Base-by-base conservation (phyloP, 1,140 invertebrate genomes). In the Brachionus sp. region DNA sequence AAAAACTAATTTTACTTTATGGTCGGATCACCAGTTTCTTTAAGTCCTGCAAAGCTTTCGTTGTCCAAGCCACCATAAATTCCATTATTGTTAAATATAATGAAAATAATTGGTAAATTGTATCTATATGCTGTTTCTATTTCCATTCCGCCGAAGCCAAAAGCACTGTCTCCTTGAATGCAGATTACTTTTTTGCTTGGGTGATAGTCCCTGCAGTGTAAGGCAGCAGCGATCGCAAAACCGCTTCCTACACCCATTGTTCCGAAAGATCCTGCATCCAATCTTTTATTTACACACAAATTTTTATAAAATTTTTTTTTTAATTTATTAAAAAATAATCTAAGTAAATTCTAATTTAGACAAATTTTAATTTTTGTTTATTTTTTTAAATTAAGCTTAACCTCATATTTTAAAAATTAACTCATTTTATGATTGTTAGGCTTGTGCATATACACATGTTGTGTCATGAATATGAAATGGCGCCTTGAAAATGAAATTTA, bases 121-220 rank as follows among this genome's bases (percentile, higher is more conserved):
- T 98, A 98, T 84, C 96, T 93, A 86, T 93, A 93, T 91, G 97
- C 94, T 0, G 96, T 98, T 90, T 98, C 96, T 25, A 98, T 91
- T 91, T 98, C 96, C 95, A 98, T 96, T 75, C 94, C 96, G 82
- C 95, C 96, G 89, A 98, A 98, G 3, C 96, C 96, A 90, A 98
- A 97, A 7, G 96, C 96, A 82, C 94, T 96, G 88, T 98, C 96
- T 1, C 96, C 95, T 90, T 97, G 93, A 0, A 97, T 92, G 85
- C 91, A 92, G 44, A 97, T 90, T 0, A 98, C 95, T 86, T 92
- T 90, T 87, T 96, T 96, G 0, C 90, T 89, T 0, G 94, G 93
- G 13, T 91, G 91, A 88, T 93, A 89, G 86, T 96, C 93, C 85
- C 93, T 92, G 86, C 94, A 95, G 88, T 93, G 96, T 82, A 97